A percentile compares a stretch with the other conserved stretches of the same genome.
These are phyloP conservation scores for Salvator merianae DNA, from an alignment of 2,113 vertebrate genomes.

Conservation along the genomic window DNA sequence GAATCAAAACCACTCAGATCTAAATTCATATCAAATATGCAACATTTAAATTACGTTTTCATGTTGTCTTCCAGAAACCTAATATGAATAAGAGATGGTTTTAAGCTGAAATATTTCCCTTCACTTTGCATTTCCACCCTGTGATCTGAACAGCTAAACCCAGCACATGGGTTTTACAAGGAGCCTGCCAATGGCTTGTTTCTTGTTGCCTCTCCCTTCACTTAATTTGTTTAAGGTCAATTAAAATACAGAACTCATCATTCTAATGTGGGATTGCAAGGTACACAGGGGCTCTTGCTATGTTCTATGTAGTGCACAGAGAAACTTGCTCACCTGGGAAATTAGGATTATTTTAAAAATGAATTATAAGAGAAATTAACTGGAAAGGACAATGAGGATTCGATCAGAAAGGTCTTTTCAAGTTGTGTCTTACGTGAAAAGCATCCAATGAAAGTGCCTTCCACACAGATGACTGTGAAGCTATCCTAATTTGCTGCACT, in stretches of 20 bases:
- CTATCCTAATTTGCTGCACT: too few relatives aligned
- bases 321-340: not conserved
- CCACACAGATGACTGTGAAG: too few relatives aligned
- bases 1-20: not conserved
- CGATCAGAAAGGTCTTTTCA: too few relatives aligned
- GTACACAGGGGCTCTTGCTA: not conserved
- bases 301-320: not conserved
- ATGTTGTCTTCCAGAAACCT: not conserved
- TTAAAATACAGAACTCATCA: not conserved
- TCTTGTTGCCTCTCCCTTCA: not conserved
- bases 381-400: not conserved
- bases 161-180: not conserved
- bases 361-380: not conserved
- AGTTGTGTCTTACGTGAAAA: too few relatives aligned
- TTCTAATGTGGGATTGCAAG: not conserved
- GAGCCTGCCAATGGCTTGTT: not conserved
- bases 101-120: not conserved
- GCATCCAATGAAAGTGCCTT: too few relatives aligned
- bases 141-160: not conserved
- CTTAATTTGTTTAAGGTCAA: not conserved
- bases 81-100: not conserved
- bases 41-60: not conserved
- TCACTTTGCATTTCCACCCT: too few relatives aligned
- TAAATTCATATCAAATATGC: not conserved
- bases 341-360: not conserved